phyloP scores from a whole-genome alignment of 2,797 vertebrate species.

The Brachymystax lenok region DNA sequence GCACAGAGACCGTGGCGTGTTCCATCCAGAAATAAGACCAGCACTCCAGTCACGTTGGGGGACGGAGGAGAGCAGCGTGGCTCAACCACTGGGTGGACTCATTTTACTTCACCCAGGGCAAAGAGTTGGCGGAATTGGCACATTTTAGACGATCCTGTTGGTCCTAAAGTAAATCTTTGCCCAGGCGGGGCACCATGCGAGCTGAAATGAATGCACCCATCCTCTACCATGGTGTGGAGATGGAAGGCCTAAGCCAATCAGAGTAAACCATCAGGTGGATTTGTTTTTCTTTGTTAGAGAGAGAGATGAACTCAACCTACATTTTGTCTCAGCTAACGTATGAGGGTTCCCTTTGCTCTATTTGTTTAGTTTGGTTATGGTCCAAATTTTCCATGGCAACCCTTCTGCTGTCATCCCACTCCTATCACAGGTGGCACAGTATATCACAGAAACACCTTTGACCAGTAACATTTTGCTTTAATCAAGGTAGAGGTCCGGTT shows the following conservation, averaged over 20 bases:
- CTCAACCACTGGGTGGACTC: constrained; percentile 26
- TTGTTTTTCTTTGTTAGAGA: constrained; percentile 47
- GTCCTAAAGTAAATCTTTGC: neutral
- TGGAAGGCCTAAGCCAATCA: constrained; percentile 36
- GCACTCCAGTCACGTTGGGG: constrained; percentile 50
- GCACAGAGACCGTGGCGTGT: constrained; percentile 66
- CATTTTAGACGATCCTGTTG: neutral
- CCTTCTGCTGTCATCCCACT: neutral
- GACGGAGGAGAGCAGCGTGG: neutral
- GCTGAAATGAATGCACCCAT: neutral
- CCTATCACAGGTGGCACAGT: neutral
- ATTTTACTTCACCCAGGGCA: neutral
- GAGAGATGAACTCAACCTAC: constrained; percentile 21
- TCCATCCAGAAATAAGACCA: constrained; percentile 70
- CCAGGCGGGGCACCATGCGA: neutral
- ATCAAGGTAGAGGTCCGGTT: too few species aligned
- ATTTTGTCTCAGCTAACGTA: constrained; percentile 38
- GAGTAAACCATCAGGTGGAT: constrained; percentile 42
- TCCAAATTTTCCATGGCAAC: neutral
- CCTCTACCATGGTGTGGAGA: constrained; percentile 20
- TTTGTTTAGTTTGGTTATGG: constrained; percentile 6
- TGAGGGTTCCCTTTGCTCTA: constrained; percentile 15
- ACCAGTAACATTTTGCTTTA: neutral
- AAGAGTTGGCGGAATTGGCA: neutral
- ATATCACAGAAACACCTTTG: neutral